Evolutionary conservation across 2,113 vertebrate species (phyloP).

Genomic region (Mus pahari): DNA sequence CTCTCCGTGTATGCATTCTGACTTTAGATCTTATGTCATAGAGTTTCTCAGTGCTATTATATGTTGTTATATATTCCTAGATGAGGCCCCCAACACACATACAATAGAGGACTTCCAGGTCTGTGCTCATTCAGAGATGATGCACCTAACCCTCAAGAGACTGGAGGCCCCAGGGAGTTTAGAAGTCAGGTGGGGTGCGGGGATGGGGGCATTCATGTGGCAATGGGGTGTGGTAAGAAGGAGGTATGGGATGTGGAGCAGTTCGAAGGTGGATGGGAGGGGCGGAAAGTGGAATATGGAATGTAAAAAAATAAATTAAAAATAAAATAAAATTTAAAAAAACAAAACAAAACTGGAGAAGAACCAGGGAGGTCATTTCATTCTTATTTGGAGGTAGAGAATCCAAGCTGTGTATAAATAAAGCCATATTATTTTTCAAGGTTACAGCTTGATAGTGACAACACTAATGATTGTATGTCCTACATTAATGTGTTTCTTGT

Average conservation of each 20-base stretch:
- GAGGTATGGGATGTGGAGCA: too few species aligned
- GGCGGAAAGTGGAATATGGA: too few species aligned
- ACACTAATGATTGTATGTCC: background rate
- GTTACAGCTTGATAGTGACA: background rate
- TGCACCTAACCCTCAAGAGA: too few species aligned
- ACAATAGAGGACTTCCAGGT: too few species aligned
- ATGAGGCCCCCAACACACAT: background rate
- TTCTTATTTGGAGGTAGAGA: constrained; percentile 15
- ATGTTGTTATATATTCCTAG: background rate
- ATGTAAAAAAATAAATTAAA: too few species aligned
- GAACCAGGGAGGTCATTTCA: background rate
- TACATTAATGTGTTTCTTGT: background rate
- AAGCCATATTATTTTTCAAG: background rate
- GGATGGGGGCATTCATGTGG: too few species aligned
- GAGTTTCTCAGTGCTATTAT: constrained; percentile 12
- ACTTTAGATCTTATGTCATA: constrained; percentile 16
- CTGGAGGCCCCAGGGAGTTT: too few species aligned
- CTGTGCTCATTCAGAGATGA: too few species aligned
- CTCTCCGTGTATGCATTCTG: background rate
- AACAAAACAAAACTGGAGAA: background rate
- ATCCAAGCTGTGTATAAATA: background rate
- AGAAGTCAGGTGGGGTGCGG: too few species aligned
- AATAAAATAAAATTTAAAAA: too few species aligned
- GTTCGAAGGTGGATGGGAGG: too few species aligned
- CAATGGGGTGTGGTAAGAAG: too few species aligned